phyloP scores from a whole-genome alignment of 2,888 invertebrate species.

The Orthosia incerta region DNA sequence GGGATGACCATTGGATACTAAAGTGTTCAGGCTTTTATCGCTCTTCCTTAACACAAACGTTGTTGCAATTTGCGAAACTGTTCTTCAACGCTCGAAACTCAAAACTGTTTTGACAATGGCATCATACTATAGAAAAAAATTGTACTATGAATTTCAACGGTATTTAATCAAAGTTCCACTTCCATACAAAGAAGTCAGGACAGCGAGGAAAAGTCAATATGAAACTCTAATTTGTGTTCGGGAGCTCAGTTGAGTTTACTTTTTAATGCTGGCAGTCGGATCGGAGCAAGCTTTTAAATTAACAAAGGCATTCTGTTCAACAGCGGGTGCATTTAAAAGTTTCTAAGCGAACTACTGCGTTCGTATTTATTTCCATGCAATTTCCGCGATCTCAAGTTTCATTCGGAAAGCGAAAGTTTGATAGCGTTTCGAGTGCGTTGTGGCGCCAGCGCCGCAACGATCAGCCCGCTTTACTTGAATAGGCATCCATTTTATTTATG shows the following conservation, averaged over 20 bases:
- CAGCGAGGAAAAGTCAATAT: constrained; percentile 65
- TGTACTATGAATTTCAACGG: constrained; percentile 36
- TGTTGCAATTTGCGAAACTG: constrained; percentile 34
- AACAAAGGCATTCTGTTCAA: constrained; percentile 83
- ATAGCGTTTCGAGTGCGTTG: constrained; percentile 71
- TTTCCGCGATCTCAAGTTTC: constrained; percentile 83
- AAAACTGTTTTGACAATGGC: constrained; percentile 27
- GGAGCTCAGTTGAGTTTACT: constrained; percentile 68
- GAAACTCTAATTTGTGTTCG: constrained; percentile 71
- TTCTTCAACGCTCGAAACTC: constrained; percentile 15
- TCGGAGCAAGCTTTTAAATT: constrained; percentile 81
- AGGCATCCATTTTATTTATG: constrained; percentile 70
- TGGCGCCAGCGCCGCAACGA: constrained; percentile 67
- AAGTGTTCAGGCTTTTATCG: constrained; percentile 63
- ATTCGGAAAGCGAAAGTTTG: constrained; percentile 83
- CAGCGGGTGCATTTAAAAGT: constrained; percentile 83
- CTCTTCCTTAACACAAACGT: constrained; percentile 41
- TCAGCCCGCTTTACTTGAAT: constrained; percentile 69
- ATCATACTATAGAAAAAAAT: constrained; percentile 29
- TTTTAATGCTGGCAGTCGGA: constrained; percentile 72
- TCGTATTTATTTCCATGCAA: constrained; percentile 85
- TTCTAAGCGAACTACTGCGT: constrained; percentile 79
- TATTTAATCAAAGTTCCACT: constrained; percentile 64
- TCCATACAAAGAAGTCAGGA: constrained; percentile 61
- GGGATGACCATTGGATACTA: constrained; percentile 67